Conservation (phyloP, 2,113 vertebrate genomes). For the Aleadryas rufinucha region DNA sequence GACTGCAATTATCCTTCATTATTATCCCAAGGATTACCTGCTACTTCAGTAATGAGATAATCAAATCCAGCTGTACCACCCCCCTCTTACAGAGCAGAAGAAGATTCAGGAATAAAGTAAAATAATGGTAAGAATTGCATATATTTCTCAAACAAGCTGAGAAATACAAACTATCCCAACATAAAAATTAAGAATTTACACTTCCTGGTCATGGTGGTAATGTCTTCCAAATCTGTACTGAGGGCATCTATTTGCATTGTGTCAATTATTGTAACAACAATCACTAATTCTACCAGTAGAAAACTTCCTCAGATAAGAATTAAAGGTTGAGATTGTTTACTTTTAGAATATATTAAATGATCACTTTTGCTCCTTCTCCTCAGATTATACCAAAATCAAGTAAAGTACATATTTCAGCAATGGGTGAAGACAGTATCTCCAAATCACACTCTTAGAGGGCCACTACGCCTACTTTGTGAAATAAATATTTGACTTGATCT, state of each 20-base stretch:
- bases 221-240: neutral
- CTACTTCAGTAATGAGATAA: neutral
- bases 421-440: neutral
- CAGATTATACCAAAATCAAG: neutral
- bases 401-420: neutral
- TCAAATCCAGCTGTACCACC: neutral
- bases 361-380: neutral
- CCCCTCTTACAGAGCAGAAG: neutral
- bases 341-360: neutral
- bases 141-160: neutral
- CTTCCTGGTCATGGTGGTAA: neutral
- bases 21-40: neutral
- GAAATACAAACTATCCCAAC: neutral
- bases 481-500: neutral
- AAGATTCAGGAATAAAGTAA: neutral
- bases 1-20: neutral
- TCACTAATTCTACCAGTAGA: neutral
- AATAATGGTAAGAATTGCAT: neutral
- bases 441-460: neutral
- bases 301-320: neutral
- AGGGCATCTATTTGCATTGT: neutral
- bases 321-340: neutral
- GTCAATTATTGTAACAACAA: neutral
- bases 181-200: neutral
- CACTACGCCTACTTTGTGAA: neutral